These are phyloP conservation scores for Xylota sylvarum DNA, from an alignment of 2,888 invertebrate species.

Conservation along the genomic window DNA sequence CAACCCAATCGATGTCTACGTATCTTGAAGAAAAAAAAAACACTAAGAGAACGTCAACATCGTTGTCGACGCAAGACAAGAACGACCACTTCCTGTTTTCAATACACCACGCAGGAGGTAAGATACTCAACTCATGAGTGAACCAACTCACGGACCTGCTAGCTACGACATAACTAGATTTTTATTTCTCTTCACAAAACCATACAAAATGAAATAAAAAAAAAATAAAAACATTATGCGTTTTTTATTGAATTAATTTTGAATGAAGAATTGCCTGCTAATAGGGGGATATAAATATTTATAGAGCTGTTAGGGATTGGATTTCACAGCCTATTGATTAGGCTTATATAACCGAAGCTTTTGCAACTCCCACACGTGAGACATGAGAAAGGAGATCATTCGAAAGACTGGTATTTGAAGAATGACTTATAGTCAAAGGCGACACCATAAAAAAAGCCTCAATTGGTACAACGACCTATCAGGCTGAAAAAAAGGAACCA, in stretches of 20 bases:
- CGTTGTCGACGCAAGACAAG: background rate
- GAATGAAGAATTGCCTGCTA: conserved; percentile 2
- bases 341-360: background rate
- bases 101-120: conserved; percentile 12
- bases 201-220: background rate
- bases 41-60: background rate
- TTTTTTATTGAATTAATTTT: conserved; percentile 3
- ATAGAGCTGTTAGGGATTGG: background rate
- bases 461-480: no score
- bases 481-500: no score
- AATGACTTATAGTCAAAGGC: no score
- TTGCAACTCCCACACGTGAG: conserved; percentile 1
- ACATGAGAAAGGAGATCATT: no score
- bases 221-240: background rate
- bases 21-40: background rate
- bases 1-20: background rate
- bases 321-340: background rate
- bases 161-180: conserved; percentile 14
- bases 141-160: conserved; percentile 26
- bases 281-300: conserved; percentile 2
- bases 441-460: no score
- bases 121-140: background rate
- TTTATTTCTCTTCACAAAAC: background rate
- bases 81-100: conserved; percentile 44
- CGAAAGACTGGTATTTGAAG: no score